A percentile compares a stretch with the other conserved stretches of the same genome.
These are phyloP conservation scores for Aythya baeri DNA, from an alignment of 2,113 vertebrate genomes.

Conservation along the genomic window DNA sequence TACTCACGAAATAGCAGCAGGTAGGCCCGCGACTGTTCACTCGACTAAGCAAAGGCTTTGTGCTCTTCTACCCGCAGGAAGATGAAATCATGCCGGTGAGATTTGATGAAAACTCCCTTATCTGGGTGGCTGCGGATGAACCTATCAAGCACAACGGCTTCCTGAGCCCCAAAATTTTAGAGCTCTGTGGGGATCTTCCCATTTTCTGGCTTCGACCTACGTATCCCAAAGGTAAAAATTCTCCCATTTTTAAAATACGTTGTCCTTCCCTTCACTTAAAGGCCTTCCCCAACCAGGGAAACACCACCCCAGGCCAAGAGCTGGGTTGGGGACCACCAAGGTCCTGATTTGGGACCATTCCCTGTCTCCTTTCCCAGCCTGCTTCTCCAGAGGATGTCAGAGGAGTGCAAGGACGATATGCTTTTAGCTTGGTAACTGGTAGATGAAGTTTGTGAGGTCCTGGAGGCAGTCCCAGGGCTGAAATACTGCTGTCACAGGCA, in stretches of 20 bases:
- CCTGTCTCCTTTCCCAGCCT: neutral
- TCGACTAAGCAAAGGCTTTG: constrained; percentile 55
- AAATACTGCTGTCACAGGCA: neutral
- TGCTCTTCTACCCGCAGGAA: constrained; percentile 77
- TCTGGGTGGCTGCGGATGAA: constrained; percentile 89
- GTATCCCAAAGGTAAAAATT: constrained; percentile 85
- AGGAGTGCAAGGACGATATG: neutral
- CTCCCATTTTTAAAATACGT: neutral
- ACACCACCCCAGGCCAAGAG: neutral
- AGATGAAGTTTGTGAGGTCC: neutral
- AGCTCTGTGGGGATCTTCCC: constrained; percentile 88
- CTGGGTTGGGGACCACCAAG: neutral
- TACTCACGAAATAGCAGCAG: neutral
- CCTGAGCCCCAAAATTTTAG: constrained; percentile 88
- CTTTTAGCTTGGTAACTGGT: neutral
- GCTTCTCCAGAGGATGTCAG: neutral
- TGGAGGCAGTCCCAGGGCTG: neutral
- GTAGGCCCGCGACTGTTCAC: neutral
- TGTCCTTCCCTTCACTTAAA: neutral
- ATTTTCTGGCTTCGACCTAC: constrained; percentile 92
- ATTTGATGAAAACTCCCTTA: constrained; percentile 88
- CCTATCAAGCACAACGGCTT: constrained; percentile 89
- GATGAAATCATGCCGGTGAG: constrained; percentile 91
- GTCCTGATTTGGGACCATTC: neutral
- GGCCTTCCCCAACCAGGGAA: neutral